Conservation (phyloP, 2,888 invertebrate species). For the Chrysopilus asiliformis region DNA sequence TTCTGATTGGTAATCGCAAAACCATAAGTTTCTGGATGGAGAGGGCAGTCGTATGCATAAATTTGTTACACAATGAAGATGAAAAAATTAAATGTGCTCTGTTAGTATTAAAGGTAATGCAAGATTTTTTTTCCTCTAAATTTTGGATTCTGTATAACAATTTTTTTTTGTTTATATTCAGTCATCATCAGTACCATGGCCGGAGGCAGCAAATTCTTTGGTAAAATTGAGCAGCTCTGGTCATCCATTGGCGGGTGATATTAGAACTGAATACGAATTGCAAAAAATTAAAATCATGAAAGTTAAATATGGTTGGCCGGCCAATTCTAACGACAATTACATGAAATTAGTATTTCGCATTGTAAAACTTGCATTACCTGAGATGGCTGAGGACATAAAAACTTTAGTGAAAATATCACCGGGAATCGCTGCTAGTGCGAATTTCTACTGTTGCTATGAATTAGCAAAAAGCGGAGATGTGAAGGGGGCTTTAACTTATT, state of each 20-base stretch:
- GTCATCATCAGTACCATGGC: slow-evolving; percentile 34
- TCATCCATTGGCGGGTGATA: slow-evolving; percentile 30
- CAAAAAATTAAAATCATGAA: slow-evolving; percentile 35
- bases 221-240: slow-evolving; percentile 30
- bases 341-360: slow-evolving; percentile 31
- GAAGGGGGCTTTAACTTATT: slow-evolving; percentile 26
- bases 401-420: slow-evolving; percentile 28
- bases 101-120: slow-evolving; percentile 24
- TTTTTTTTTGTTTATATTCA: slow-evolving; percentile 10
- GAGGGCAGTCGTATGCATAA: slow-evolving; percentile 28
- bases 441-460: slow-evolving; percentile 32
- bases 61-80: slow-evolving; percentile 31
- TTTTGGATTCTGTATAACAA: neutral
- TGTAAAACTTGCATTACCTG: slow-evolving; percentile 28
- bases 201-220: slow-evolving; percentile 25
- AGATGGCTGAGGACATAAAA: slow-evolving; percentile 31
- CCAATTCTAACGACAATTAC: slow-evolving; percentile 23
- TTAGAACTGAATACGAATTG: slow-evolving; percentile 30
- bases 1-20: slow-evolving; percentile 26
- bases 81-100: slow-evolving; percentile 30
- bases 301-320: slow-evolving; percentile 33
- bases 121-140: neutral
- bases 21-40: slow-evolving; percentile 30
- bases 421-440: slow-evolving; percentile 25
- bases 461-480: slow-evolving; percentile 28